Evolutionary conservation across 2,797 vertebrate genomes (phyloP).

Genomic region (Fratercula arctica): DNA sequence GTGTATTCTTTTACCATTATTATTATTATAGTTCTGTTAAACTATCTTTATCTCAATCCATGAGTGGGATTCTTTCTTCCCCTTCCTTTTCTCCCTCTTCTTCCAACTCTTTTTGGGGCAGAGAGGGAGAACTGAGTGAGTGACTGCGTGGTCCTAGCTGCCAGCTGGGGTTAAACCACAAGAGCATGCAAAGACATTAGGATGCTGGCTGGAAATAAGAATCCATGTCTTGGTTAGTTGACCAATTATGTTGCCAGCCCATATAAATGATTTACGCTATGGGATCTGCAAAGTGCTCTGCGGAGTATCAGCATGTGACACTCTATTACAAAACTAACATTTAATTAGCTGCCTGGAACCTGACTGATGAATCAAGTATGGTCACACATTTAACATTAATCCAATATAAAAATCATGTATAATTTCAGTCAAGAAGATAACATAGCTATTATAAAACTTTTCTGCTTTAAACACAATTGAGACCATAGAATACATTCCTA

Average conservation of each 20-base stretch:
- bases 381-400: background rate
- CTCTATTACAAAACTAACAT: background rate
- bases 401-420: background rate
- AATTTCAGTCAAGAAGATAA: background rate
- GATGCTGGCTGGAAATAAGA: background rate
- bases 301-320: background rate
- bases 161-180: background rate
- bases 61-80: background rate
- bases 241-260: background rate
- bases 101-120: background rate
- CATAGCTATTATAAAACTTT: background rate
- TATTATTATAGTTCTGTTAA: background rate
- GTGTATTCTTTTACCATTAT: background rate
- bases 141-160: background rate
- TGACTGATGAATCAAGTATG: background rate
- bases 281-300: background rate
- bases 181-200: background rate
- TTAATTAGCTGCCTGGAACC: background rate
- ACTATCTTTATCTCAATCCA: background rate
- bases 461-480: background rate
- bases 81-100: background rate
- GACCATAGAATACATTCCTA: background rate
- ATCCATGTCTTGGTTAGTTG: accelerated
- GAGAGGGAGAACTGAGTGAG: background rate
- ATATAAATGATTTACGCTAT: background rate